Evolutionary conservation across 2,797 vertebrate genomes (phyloP), one percentile per base, ranked within the genome.

Genomic region (Pipistrellus nathusii): DNA sequence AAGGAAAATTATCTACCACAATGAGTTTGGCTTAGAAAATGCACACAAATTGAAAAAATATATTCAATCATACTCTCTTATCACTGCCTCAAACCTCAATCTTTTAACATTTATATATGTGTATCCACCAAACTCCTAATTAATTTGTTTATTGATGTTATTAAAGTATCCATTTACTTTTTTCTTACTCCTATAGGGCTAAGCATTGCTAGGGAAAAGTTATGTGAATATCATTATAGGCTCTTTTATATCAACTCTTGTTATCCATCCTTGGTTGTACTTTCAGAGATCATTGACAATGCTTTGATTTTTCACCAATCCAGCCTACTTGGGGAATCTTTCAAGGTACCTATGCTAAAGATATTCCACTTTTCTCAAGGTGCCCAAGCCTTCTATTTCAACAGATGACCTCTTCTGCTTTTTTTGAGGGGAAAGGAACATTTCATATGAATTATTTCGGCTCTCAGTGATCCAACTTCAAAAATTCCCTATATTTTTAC

Each of bases 351-450:
- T 81, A 66, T 71, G 48, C 30, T 20, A 95, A 82, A 75, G 32
- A 51, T 93, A 96, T 85, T 93, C 57, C 25, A 69, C 38, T 75
- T 92, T 95, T 93, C 38, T 92, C 46, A 94, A 85, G n/a, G 4
- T 3, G 12, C 17, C 18, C 7, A 82, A 93, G 17, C 18, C 62
- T 80, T 85, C 82, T 90, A 75, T 59, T 59, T 94, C 14, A 64
- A 64, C 55, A 93, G 68, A 90, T 88, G 55, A 78, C 8, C 41
- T 80, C n/a, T 92, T 85, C 64, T 8, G 51, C 5, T 46, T 88
- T 68, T 25, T 82, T 38, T 48, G 48, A 84, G 30, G 2, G 12
- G 9, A 3, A 18, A 8, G 15, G 23, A 72, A 10, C 15, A 92
- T 85, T 96, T 75, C 30, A 81, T 91, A 91, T 91, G 35, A 90